Percentiles rank a stretch among this genome's conserved stretches.
phyloP scores from a whole-genome alignment of 2,113 vertebrate genomes.

The Mormyrus lacerda region DNA sequence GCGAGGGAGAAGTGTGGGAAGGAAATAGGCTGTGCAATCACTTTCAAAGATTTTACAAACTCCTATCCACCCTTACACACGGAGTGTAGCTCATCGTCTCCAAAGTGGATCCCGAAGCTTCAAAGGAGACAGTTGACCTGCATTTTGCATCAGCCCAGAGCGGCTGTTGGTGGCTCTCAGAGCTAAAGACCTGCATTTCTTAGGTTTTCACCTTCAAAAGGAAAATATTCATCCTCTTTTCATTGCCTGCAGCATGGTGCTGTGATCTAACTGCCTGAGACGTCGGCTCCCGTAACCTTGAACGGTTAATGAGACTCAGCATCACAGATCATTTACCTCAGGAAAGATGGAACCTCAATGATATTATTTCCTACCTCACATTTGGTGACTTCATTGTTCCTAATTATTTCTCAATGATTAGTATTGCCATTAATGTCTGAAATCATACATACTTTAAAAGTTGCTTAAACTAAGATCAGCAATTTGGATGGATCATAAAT shows the following conservation, averaged over 20 bases:
- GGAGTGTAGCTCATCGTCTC: background rate
- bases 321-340: conserved; percentile 9
- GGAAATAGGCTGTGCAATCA: background rate
- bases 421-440: background rate
- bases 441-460: background rate
- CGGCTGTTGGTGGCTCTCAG: background rate
- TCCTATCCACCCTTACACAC: background rate
- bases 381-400: conserved; percentile 8
- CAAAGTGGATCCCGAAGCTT: background rate
- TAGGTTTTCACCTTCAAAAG: background rate
- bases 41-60: background rate
- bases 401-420: background rate
- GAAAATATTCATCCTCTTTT: background rate
- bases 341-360: background rate
- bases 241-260: background rate
- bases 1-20: background rate
- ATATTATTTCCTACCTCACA: background rate
- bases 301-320: conserved; percentile 7
- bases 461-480: conserved; percentile 1
- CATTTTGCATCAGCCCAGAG: background rate
- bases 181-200: background rate
- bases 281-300: background rate
- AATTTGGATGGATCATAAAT: background rate
- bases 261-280: conserved; percentile 9
- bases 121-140: background rate